Evolutionary conservation across 2,888 invertebrate genomes (phyloP), one percentile per base, ranked within the genome.

Genomic region (Leucoptera coffeella): DNA sequence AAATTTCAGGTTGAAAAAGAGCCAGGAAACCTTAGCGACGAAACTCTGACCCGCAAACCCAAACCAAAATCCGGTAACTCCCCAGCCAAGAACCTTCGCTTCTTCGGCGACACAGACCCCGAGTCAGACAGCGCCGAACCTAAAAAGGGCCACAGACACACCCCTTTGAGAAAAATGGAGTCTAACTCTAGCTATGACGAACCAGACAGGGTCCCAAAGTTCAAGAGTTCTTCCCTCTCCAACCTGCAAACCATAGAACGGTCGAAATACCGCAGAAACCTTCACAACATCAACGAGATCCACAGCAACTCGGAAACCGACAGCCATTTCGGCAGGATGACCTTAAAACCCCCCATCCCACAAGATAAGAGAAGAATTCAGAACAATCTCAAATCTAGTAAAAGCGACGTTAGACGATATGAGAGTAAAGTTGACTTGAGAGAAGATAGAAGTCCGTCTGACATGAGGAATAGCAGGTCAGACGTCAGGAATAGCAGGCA

Each of bases 81-180:
- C 2, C 75, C 76, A 6, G 72, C 75, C 15, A 86, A 85, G 50
- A 86, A 78, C 57, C 74, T 87, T 8, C 78, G 88, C 26, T 88
- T 87, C 71, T 88, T 88, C 54, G 88, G 87, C 12, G 87, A 88
- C 54, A 87, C 87, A 7, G 87, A 88, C 46, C 72, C 75, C 32
- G 87, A 88, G 41, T 85, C 86, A 8, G 80, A 79, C 45, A 73
- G 72, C 14, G 77, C 14, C 15, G 17, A 8, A 25, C 12, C 11
- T 23, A 35, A 2, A 52, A 39, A 33, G 42, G 34, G 14, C 17
- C 61, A n/a, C 17, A 17, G 9, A 17, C 17, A 60, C 30, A 48
- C 51, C 12, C 58, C 64, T 1, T 34, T 69, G 2, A 41, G 62
- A 6, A 69, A 69, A 35, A 65, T 62, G 4, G 52, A 53, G 4